Evolutionary conservation across 2,888 invertebrate genomes (phyloP).

Genomic region (Villa cingulata): DNA sequence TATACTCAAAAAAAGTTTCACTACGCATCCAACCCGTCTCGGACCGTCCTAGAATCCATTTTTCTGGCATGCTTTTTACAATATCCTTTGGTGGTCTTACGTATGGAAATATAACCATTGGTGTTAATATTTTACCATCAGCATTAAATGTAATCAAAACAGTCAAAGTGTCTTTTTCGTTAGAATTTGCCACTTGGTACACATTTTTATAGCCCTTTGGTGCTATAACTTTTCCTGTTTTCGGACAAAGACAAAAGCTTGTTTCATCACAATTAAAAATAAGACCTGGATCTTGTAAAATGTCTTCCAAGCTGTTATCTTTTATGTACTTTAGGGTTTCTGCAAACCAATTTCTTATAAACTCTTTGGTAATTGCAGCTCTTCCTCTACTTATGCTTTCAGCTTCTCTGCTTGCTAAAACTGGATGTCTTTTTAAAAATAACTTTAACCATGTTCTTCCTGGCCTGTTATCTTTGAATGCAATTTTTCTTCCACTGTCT

Average conservation of each 20-base stretch:
- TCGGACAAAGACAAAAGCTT: conserved; percentile 7
- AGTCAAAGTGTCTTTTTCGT: conserved; percentile 7
- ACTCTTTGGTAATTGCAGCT: conserved; percentile 5
- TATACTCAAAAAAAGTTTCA: conserved; percentile 10
- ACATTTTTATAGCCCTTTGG: conserved; percentile 7
- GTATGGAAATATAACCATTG: conserved; percentile 11
- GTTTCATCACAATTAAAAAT: conserved; percentile 6
- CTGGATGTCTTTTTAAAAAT: conserved; percentile 6
- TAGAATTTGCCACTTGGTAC: conserved; percentile 1
- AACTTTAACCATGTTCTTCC: conserved; percentile 1
- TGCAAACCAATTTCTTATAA: conserved; percentile 9
- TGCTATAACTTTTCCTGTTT: conserved; percentile 9
- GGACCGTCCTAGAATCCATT: conserved; percentile 5
- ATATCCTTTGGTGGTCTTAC: conserved; percentile 7
- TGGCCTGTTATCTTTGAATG: neutral
- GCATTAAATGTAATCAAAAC: conserved; percentile 9
- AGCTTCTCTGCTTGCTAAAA: conserved; percentile 7
- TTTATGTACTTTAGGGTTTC: conserved; percentile 8
- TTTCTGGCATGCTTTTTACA: conserved; percentile 7
- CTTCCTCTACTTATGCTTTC: conserved; percentile 8
- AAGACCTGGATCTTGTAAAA: conserved; percentile 3
- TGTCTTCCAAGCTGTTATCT: conserved; percentile 5
- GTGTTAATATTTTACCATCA: conserved; percentile 2
- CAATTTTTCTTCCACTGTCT: neutral
- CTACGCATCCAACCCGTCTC: conserved; percentile 10